phyloP scores from a whole-genome alignment of 2,113 vertebrate genomes.

The Cyanoramphus novaezelandiae region DNA sequence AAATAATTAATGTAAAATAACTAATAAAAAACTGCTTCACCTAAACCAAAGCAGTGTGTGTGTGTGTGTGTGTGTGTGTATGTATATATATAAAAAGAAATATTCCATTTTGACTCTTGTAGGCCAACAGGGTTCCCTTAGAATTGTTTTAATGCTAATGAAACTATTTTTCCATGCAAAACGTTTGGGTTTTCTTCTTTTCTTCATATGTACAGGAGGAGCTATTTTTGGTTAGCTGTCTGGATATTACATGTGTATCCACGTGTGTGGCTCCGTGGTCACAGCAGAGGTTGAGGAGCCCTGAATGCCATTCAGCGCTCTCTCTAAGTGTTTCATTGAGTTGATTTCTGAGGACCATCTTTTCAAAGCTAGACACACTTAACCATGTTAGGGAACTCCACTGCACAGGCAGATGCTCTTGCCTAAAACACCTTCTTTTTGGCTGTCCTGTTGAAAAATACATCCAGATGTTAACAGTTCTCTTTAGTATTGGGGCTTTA shows the following conservation, averaged over 20 bases:
- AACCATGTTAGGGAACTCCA: not conserved
- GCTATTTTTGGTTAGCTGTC: not conserved
- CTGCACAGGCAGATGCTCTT: conserved; percentile 2
- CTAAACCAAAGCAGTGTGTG: not conserved
- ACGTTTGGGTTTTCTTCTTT: not conserved
- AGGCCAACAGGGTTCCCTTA: not conserved
- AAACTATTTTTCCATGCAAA: not conserved
- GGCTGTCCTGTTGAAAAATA: conserved; percentile 18
- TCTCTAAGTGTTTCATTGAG: not conserved
- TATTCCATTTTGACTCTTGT: not conserved
- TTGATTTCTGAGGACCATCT: not conserved
- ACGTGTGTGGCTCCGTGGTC: not conserved
- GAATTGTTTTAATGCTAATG: not conserved
- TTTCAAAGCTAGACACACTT: not conserved
- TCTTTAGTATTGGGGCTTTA: conserved; percentile 8
- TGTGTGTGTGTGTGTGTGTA: not conserved
- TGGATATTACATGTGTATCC: not conserved
- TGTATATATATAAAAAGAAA: not conserved
- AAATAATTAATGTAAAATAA: not conserved
- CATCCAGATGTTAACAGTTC: conserved; percentile 49
- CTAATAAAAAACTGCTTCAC: not conserved
- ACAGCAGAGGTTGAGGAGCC: not conserved
- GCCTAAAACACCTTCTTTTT: conserved; percentile 32
- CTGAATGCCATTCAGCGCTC: not conserved
- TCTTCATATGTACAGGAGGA: not conserved